A percentile compares a stretch with the other conserved stretches of the same genome.
phyloP scores from a whole-genome alignment of 2,113 vertebrate genomes.

The Mus pahari region DNA sequence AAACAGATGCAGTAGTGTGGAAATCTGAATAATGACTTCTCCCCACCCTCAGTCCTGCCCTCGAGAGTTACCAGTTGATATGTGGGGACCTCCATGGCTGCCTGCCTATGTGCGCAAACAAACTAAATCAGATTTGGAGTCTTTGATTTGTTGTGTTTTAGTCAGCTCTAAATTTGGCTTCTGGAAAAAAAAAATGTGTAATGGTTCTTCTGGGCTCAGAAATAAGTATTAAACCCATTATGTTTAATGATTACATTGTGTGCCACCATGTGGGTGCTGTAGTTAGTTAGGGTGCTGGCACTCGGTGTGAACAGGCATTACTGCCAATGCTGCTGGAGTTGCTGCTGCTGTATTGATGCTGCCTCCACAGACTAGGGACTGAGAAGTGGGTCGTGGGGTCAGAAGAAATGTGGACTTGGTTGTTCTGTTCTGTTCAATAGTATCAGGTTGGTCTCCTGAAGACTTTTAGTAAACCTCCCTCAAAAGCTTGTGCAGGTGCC shows the following conservation, averaged over 20 bases:
- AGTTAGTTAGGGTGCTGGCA: neutral
- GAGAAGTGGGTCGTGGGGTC: neutral
- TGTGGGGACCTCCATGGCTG: neutral
- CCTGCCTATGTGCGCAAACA: neutral
- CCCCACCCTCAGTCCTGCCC: neutral
- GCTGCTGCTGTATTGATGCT: neutral
- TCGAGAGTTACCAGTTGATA: neutral
- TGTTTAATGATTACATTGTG: neutral
- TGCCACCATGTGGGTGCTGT: neutral
- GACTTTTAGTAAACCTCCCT: neutral
- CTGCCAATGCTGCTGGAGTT: neutral
- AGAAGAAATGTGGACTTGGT: neutral
- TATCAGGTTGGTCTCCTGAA: neutral
- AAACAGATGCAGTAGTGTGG: neutral
- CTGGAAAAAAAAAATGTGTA: neutral
- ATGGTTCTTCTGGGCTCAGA: neutral
- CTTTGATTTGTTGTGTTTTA: neutral
- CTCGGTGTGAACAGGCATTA: neutral
- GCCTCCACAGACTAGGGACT: neutral
- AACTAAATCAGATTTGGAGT: neutral
- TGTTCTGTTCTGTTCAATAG: neutral
- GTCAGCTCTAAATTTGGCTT: neutral
- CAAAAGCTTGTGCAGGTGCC: neutral
- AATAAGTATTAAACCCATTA: neutral
- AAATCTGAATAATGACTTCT: neutral